Conservation (phyloP, 2,797 vertebrate genomes). For the Tokudaia tokunoshimensis region DNA sequence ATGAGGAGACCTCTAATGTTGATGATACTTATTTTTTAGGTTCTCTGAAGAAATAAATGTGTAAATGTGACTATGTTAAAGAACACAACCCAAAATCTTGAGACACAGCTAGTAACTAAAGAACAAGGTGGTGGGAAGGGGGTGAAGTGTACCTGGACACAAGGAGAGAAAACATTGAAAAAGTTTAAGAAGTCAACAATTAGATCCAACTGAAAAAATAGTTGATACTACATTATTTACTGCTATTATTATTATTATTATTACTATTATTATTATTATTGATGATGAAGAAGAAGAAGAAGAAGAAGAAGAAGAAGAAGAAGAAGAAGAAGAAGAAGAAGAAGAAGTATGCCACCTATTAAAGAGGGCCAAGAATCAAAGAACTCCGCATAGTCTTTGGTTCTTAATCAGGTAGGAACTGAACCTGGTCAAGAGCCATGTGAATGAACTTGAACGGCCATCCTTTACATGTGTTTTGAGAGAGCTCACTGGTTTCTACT, state of each 20-base stretch:
- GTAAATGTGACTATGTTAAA: background rate
- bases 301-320: no score
- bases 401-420: background rate
- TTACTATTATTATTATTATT: background rate
- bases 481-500: background rate
- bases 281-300: background rate
- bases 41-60: background rate
- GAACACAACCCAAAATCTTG: background rate
- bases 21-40: background rate
- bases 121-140: background rate
- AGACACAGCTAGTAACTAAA: background rate
- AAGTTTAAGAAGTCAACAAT: background rate
- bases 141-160: no score
- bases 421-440: background rate
- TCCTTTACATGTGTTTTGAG: background rate
- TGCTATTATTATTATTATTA: background rate
- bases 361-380: background rate
- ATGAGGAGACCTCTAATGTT: background rate
- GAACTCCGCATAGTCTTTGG: background rate
- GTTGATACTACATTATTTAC: background rate
- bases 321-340: no score
- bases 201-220: conserved; percentile 14
- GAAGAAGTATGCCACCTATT: background rate
- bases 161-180: background rate
- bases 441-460: background rate